phyloP scores from a whole-genome alignment of 2,888 invertebrate species.

The Ctena decussata region DNA sequence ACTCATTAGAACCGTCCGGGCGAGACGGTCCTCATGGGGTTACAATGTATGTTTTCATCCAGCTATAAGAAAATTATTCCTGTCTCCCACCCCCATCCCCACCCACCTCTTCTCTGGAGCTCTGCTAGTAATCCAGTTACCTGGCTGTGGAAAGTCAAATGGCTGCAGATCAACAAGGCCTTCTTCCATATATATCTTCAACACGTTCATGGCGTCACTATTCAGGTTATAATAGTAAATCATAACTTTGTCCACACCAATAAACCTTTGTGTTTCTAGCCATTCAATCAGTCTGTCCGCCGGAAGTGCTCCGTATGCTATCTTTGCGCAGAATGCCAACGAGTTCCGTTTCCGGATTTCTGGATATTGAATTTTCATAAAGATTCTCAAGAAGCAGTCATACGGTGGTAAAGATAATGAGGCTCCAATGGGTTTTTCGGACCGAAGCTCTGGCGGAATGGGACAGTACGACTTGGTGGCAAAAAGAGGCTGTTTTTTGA shows the following conservation, averaged over 20 bases:
- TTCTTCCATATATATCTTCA: slow-evolving; percentile 12
- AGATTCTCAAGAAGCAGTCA: slow-evolving; percentile 17
- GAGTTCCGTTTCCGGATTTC: not conserved
- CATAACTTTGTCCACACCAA: slow-evolving; percentile 39
- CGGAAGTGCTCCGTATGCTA: slow-evolving; percentile 30
- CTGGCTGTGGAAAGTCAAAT: slow-evolving; percentile 38
- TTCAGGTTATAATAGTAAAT: slow-evolving; percentile 47
- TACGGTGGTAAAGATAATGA: slow-evolving; percentile 9
- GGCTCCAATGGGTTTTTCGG: slow-evolving; percentile 9
- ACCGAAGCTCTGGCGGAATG: slow-evolving; percentile 6
- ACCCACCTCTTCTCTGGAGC: no score
- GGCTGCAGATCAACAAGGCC: slow-evolving; percentile 38
- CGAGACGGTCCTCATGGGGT: no score
- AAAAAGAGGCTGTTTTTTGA: slow-evolving; percentile 30
- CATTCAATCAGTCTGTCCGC: slow-evolving; percentile 40
- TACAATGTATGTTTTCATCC: no score
- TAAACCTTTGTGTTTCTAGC: slow-evolving; percentile 33
- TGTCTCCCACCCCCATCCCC: no score
- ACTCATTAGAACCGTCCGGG: no score
- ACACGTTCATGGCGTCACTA: slow-evolving; percentile 22
- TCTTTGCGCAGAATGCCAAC: slow-evolving; percentile 38
- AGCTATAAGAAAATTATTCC: no score
- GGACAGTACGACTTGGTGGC: slow-evolving; percentile 36
- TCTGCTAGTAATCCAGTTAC: no score
- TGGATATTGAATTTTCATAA: slow-evolving; percentile 26